phyloP scores from a whole-genome alignment of 2,888 invertebrate species.

The Leucophora obtusa region DNA sequence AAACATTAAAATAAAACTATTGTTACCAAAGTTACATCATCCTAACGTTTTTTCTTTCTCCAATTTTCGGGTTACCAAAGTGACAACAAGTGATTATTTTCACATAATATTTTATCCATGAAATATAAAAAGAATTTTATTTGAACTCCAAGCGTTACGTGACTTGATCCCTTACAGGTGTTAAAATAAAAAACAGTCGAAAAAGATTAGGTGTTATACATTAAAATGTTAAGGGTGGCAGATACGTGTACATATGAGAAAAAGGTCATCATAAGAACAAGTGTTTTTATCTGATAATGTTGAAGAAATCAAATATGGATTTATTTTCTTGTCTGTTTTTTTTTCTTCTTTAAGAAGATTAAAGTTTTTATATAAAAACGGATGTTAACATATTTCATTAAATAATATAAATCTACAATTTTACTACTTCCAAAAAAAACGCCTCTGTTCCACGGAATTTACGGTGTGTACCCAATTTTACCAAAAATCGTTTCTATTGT shows the following conservation, averaged over 20 bases:
- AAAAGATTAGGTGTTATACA: neutral
- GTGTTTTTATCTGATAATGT: conserved; percentile 23
- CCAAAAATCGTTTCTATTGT: too few species aligned
- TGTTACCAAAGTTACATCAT: conserved; percentile 8
- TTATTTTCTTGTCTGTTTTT: neutral
- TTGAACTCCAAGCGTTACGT: conserved; percentile 52
- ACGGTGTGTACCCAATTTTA: too few species aligned
- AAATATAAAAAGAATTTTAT: conserved; percentile 2
- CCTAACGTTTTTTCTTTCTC: conserved; percentile 2
- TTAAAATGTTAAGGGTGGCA: conserved; percentile 13
- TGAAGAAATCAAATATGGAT: neutral
- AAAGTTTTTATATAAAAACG: neutral
- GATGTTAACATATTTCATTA: too few species aligned
- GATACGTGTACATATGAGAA: neutral
- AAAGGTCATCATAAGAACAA: conserved; percentile 33
- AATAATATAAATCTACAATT: too few species aligned
- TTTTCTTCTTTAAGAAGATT: neutral
- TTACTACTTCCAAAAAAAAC: too few species aligned
- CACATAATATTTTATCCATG: conserved; percentile 56
- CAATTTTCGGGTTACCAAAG: conserved; percentile 35
- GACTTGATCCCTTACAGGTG: conserved; percentile 68
- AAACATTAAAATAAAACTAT: conserved; percentile 1
- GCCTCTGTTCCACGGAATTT: too few species aligned
- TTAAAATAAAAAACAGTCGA: conserved; percentile 40
- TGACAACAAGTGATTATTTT: conserved; percentile 63